These are phyloP conservation scores for Agrypnia vestita DNA, from an alignment of 1,140 invertebrate genomes.

Conservation along the genomic window DNA sequence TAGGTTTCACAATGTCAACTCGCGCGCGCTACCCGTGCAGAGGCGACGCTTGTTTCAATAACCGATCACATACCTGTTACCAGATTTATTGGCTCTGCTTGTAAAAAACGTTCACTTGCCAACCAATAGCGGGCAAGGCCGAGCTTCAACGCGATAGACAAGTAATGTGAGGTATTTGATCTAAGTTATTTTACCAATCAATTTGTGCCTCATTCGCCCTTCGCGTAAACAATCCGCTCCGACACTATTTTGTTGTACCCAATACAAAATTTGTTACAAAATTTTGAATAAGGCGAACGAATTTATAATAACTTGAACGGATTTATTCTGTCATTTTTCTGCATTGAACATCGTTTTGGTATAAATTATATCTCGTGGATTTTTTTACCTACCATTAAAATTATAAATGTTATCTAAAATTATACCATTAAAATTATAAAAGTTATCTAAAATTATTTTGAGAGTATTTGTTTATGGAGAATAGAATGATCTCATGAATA, in stretches of 20 bases:
- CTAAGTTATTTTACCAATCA: conserved; percentile 4
- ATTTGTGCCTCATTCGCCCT: conserved; percentile 9
- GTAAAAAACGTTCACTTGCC: not conserved
- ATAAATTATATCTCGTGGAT: too few species aligned
- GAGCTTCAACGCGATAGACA: conserved; percentile 15
- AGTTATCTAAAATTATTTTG: too few species aligned
- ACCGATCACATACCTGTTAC: conserved; percentile 22
- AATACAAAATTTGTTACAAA: not conserved
- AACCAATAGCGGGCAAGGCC: conserved; percentile 13
- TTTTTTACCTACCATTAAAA: too few species aligned
- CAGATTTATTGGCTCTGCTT: not conserved
- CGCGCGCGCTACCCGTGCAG: not conserved
- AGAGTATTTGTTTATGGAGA: too few species aligned
- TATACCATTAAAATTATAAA: too few species aligned
- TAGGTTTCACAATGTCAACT: not conserved
- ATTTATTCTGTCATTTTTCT: too few species aligned
- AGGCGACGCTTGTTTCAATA: conserved; percentile 8
- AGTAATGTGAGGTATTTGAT: not conserved
- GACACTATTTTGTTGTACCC: conserved; percentile 9
- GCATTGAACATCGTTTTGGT: too few species aligned
- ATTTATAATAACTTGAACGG: too few species aligned
- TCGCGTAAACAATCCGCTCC: not conserved
- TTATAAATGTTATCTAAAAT: too few species aligned
- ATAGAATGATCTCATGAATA: too few species aligned
- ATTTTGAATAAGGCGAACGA: too few species aligned